A percentile compares a stretch with the other conserved stretches of the same genome.
phyloP scores from a whole-genome alignment of 2,888 invertebrate genomes.

The Allacma fusca region DNA sequence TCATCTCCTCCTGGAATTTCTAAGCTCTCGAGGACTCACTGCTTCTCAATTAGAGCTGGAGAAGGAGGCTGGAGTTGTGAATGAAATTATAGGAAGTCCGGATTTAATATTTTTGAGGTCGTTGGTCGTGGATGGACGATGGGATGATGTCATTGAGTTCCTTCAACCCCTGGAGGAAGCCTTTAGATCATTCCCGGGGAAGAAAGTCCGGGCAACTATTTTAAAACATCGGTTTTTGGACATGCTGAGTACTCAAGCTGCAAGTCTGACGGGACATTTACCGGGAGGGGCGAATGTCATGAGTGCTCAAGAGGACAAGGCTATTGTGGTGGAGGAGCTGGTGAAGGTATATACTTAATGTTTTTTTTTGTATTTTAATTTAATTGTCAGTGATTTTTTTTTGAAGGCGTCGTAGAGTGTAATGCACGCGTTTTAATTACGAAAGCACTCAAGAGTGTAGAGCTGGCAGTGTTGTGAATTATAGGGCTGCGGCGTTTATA shows the following conservation, averaged over 20 bases:
- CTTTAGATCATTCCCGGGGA: slow-evolving; percentile 59
- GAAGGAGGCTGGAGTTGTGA: slow-evolving; percentile 93
- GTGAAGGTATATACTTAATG: slow-evolving; percentile 54
- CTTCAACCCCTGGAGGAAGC: slow-evolving; percentile 84
- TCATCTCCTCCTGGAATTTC: slow-evolving; percentile 82
- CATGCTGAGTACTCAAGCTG: slow-evolving; percentile 55
- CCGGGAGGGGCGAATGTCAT: not conserved
- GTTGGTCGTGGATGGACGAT: slow-evolving; percentile 94
- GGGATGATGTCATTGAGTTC: slow-evolving; percentile 97
- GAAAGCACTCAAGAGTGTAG: no score
- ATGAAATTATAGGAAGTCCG: slow-evolving; percentile 85
- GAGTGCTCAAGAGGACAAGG: slow-evolving; percentile 54
- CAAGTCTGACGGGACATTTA: slow-evolving; percentile 40
- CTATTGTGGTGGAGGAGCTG: slow-evolving; percentile 58
- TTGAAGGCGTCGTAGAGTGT: no score
- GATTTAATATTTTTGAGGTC: slow-evolving; percentile 93
- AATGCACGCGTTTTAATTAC: no score
- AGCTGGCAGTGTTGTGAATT: no score
- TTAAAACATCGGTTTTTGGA: slow-evolving; percentile 60
- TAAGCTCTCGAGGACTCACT: slow-evolving; percentile 88
- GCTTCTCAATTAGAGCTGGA: slow-evolving; percentile 90
- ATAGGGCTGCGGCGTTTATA: no score
- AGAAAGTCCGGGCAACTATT: slow-evolving; percentile 58
- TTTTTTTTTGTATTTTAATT: slow-evolving; percentile 11
- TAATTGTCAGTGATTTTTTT: no score